A percentile compares a stretch with the other conserved stretches of the same genome.
Conservation (phyloP, 37 sponge, comb jelly and placozoan genomes). For the Beroe forskalii region DNA sequence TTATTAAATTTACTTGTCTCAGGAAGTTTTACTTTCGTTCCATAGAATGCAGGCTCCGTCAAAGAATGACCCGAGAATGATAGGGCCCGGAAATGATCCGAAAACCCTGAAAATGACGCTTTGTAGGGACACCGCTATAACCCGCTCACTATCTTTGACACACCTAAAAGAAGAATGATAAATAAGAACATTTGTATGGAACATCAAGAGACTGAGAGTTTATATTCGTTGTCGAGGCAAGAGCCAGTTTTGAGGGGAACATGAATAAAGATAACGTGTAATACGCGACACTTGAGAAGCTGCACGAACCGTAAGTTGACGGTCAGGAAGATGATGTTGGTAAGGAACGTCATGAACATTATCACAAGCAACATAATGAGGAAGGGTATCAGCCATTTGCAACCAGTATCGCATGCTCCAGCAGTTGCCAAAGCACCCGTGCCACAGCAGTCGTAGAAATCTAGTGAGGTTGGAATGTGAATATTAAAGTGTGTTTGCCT, state of each 20-base stretch:
- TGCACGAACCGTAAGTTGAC: constrained; percentile 7
- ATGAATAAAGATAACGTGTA: too few relatives aligned
- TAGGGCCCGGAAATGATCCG: constrained; percentile 48
- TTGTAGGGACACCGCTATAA: constrained; percentile 35
- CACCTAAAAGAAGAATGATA: background rate
- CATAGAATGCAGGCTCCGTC: constrained; percentile 59
- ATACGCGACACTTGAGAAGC: too few relatives aligned
- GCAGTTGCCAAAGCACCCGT: background rate
- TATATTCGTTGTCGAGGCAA: too few relatives aligned
- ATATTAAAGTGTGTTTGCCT: too few relatives aligned
- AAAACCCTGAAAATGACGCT: constrained; percentile 39
- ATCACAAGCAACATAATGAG: background rate
- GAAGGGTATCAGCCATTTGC: background rate
- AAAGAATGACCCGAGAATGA: constrained; percentile 27
- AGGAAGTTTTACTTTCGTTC: constrained; percentile 64
- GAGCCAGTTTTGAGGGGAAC: too few relatives aligned
- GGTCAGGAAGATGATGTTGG: constrained; percentile 52
- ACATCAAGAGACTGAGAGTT: too few relatives aligned
- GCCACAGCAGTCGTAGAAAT: constrained; percentile 41
- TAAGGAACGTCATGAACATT: constrained; percentile 61
- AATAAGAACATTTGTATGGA: background rate
- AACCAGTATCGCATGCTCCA: constrained; percentile 21
- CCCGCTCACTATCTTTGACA: constrained; percentile 62
- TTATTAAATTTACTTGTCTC: too few relatives aligned
- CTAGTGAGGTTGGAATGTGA: too few relatives aligned